A percentile compares a stretch with the other conserved stretches of the same genome.
These are phyloP conservation scores for Entomyzon cyanotis DNA, from an alignment of 2,113 vertebrate genomes.

Conservation along the genomic window DNA sequence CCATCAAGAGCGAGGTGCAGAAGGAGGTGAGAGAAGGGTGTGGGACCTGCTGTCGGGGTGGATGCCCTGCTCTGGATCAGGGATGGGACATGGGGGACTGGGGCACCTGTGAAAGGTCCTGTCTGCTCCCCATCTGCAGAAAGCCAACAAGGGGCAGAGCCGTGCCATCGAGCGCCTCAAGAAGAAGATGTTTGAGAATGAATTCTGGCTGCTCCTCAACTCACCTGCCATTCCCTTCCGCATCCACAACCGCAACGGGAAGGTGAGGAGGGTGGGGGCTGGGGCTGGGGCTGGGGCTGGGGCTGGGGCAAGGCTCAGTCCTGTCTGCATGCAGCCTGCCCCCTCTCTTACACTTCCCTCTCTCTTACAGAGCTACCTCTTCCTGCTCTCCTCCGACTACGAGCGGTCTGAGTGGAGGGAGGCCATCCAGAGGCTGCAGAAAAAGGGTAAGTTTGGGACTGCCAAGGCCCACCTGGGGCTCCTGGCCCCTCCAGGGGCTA, in stretches of 20 bases:
- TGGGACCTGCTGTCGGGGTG: not conserved
- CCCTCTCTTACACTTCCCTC: not conserved
- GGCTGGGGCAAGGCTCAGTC: not conserved
- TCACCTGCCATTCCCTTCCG: constrained; percentile 96
- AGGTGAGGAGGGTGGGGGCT: constrained; percentile 76
- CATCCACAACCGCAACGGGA: constrained; percentile 95
- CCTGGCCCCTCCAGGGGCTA: accelerated
- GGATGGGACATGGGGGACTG: accelerated
- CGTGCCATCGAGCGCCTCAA: constrained; percentile 91
- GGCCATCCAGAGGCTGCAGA: constrained; percentile 94
- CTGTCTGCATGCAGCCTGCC: not conserved
- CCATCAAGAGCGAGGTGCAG: constrained; percentile 95
- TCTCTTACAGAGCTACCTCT: constrained; percentile 86
- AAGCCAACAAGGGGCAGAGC: constrained; percentile 92
- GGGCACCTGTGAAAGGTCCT: not conserved
- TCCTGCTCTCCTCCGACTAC: constrained; percentile 94
- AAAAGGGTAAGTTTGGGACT: constrained; percentile 81
- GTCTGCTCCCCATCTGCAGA: constrained; percentile 66
- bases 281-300: accelerated
- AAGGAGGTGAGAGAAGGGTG: constrained; percentile 84
- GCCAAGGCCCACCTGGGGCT: accelerated
- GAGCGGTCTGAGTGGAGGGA: constrained; percentile 96
- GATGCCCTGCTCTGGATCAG: not conserved
- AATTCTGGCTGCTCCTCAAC: constrained; percentile 93
- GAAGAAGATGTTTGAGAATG: constrained; percentile 99